Base-by-base conservation (phyloP, 2,797 vertebrate species). In the Enteromius unitaeniatus region DNA sequence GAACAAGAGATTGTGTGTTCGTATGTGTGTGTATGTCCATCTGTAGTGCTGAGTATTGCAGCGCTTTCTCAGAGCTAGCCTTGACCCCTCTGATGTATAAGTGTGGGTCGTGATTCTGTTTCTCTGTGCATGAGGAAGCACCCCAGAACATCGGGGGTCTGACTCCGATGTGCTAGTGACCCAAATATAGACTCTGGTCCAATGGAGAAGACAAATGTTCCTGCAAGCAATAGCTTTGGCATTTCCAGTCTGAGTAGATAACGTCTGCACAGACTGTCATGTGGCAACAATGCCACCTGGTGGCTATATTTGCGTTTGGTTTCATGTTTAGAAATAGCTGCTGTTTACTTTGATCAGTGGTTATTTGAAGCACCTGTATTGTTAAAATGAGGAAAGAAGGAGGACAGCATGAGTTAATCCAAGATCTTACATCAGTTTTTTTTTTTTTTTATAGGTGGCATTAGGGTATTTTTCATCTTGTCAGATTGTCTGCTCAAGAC, bases 241-340 rank as follows among this genome's bases (percentile, higher is more conserved):
- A 68, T 70, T 76, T 62, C 4, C 47, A 45, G 14, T 55, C 4
- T 51, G 55, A 82, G 23, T 31, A 26, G 34, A 75, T 51, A 49
- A 34, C 10, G 7, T 42, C 6, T 51, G 37, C 13, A 76, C 26
- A 21, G 45, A 26, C 4, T 79, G 47, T 37, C 42, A 10, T 82
- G 73, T 82, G 82, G 78, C 91, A 86, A 93, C 90, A 93, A 88
- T 88, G 92, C 74, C 94, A 91, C 90, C 94, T 91, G 82, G 86
- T 93, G 93, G 90, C n/a, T 45, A 4, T 55, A 21, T 64, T 34
- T 74, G 60, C 15, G 62, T 49, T 67, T 72, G 11, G 0, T 23
- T 8, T 58, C 28, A 14, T 11, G 9, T 6, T 53, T 1, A 1
- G 2, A 10, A 31, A 23, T 64, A 53, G 9, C 53, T 49, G 28